Percentiles rank a stretch among this genome's conserved stretches.
Evolutionary conservation across 1,140 invertebrate genomes (phyloP).

Genomic region (Drosophila persimilis): DNA sequence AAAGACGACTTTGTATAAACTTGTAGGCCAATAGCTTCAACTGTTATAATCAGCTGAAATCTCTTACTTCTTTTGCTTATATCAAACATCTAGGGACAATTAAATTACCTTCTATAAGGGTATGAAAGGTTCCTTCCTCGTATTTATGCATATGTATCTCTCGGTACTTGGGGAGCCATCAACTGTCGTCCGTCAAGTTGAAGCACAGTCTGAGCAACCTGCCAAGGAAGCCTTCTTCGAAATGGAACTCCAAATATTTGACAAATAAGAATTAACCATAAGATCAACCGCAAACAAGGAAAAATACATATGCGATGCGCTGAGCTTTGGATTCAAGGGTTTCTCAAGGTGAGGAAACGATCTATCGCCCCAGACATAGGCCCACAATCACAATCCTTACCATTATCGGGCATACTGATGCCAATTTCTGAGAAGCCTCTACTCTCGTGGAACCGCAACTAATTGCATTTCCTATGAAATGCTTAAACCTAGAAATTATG

Average conservation of each 20-base stretch:
- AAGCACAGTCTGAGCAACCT: constrained; percentile 36
- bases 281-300: constrained; percentile 54
- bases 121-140: background rate
- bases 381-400: constrained; percentile 2
- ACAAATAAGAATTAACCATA: constrained; percentile 60
- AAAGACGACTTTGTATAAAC: no score
- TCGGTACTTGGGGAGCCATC: constrained; percentile 2
- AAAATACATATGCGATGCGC: constrained; percentile 11
- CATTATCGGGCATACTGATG: background rate
- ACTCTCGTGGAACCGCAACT: constrained; percentile 19
- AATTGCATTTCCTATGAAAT: constrained; percentile 56
- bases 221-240: constrained; percentile 45
- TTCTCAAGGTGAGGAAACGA: constrained; percentile 24
- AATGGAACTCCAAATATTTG: constrained; percentile 61
- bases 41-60: no score
- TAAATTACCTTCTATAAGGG: no score
- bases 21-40: no score
- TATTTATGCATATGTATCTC: constrained; percentile 9
- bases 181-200: constrained; percentile 17
- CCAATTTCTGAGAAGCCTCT: constrained; percentile 41
- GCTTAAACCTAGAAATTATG: constrained; percentile 46
- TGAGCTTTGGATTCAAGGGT: constrained; percentile 4
- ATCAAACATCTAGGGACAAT: no score
- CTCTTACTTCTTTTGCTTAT: no score
- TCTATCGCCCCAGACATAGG: constrained; percentile 1